phyloP scores from a whole-genome alignment of 2,113 vertebrate species.

The Rhinolophus sinicus region DNA sequence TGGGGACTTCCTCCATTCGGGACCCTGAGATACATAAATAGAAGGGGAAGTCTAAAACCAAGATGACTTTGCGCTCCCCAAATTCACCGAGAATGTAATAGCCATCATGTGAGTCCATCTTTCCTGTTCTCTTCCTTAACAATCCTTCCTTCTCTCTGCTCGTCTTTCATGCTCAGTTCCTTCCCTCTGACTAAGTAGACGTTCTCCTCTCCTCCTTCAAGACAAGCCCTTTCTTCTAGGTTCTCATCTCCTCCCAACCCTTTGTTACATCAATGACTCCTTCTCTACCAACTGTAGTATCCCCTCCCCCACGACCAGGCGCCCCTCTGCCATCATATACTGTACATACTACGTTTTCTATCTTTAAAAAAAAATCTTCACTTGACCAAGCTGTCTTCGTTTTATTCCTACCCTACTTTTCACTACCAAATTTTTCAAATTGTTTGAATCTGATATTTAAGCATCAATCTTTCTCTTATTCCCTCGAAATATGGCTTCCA shows the following conservation, averaged over 20 bases:
- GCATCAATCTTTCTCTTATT: not conserved
- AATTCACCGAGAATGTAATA: not conserved
- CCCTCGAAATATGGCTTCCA: not conserved
- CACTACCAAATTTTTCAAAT: not conserved
- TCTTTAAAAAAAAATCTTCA: not conserved
- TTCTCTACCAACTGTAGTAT: not conserved
- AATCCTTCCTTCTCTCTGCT: not conserved
- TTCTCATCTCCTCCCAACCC: not conserved
- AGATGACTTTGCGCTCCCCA: not conserved
- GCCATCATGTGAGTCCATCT: not conserved
- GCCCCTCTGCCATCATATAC: not conserved
- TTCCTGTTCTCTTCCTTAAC: not conserved
- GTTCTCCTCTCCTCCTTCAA: not conserved
- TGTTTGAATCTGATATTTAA: not conserved
- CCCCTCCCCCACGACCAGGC: not conserved
- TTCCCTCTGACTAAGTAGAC: not conserved
- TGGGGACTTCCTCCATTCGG: not conserved
- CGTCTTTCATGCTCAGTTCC: not conserved
- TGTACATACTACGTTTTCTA: not conserved
- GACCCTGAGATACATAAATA: not conserved
- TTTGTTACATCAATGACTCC: not conserved
- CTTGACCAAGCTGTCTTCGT: not conserved
- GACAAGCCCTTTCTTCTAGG: not conserved
- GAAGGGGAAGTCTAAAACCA: not conserved
- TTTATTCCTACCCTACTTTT: not conserved